Base-by-base conservation (phyloP, 2,888 invertebrate species). In the Nesidiocoris tenuis region DNA sequence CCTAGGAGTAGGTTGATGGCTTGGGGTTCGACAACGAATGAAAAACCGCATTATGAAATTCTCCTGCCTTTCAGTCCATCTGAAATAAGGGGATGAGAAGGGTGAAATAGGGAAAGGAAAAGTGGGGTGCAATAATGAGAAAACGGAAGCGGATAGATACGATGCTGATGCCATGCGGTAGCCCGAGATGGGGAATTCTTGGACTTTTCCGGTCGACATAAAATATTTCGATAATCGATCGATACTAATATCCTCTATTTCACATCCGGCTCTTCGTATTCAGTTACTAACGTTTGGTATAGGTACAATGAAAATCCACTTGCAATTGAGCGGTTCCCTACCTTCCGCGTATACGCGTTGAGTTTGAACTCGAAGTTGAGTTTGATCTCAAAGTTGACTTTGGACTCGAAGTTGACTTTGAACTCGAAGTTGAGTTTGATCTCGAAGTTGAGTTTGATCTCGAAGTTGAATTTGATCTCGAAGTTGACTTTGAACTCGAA, bases 181-280 rank as follows among this genome's bases (percentile, higher is more conserved):
- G 65, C 25, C 39, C 25, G 65, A 65, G 18, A 63, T 24, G 21
- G 65, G 21, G 65, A 65, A 65, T 65, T 65, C 65, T 39, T 65
- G 54, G 19, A 65, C 65, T 17, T 39, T 65, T 65, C 54, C 54
- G 39, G 54, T n/a, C 12, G 55, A 54, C 7, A 54, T 54, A 54
- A 12, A 54, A 54, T 54, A 12, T 54, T 54, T 54, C 12, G 55
- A 12, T 54, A 54, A 12, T 54, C 55, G 55, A 54, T n/a, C n/a
- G n/a, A n/a, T n/a, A n/a, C n/a, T n/a, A n/a, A n/a, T n/a, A n/a
- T n/a, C n/a, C n/a, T n/a, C n/a, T n/a, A n/a, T 54, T 54, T 54
- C 54, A 12, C 12, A 54, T 12, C 54, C 54, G 12, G 7, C 54
- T 54, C 54, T 54, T n/a, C n/a, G n/a, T n/a, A n/a, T n/a, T n/a